These are phyloP conservation scores for Gymnocephalus cernua DNA, from an alignment of 2,113 vertebrate genomes.

Conservation along the genomic window DNA sequence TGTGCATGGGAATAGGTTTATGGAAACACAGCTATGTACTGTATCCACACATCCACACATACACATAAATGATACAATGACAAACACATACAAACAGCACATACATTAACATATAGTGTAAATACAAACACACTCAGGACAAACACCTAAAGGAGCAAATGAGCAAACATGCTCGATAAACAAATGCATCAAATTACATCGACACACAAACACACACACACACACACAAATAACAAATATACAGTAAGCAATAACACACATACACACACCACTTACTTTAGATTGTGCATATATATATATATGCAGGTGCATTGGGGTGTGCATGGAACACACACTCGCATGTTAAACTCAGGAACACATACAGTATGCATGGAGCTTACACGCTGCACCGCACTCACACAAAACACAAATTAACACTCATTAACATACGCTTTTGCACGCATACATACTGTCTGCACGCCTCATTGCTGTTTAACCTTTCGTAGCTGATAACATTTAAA, in stretches of 20 bases:
- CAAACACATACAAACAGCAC: not conserved
- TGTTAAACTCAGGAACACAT: not conserved
- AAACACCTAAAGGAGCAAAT: not conserved
- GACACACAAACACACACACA: not conserved
- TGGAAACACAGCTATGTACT: too few species aligned
- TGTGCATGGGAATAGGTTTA: too few species aligned
- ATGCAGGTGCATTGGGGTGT: not conserved
- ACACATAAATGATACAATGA: not conserved
- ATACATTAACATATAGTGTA: not conserved
- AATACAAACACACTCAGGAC: not conserved
- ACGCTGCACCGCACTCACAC: constrained; percentile 21
- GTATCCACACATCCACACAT: not conserved
- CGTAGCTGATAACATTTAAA: constrained; percentile 35
- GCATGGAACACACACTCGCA: not conserved
- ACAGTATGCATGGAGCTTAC: not conserved
- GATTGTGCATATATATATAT: not conserved
- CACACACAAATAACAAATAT: not conserved
- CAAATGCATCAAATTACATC: not conserved
- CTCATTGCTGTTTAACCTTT: constrained; percentile 16
- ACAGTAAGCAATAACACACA: not conserved
- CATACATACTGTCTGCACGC: not conserved
- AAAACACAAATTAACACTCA: constrained; percentile 19
- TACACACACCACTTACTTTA: not conserved
- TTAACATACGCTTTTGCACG: constrained; percentile 28
- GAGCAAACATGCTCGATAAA: not conserved